Percentiles rank a stretch among this genome's conserved stretches.
phyloP scores from a whole-genome alignment of 2,888 invertebrate genomes.

The Latrodectus hesperus region DNA sequence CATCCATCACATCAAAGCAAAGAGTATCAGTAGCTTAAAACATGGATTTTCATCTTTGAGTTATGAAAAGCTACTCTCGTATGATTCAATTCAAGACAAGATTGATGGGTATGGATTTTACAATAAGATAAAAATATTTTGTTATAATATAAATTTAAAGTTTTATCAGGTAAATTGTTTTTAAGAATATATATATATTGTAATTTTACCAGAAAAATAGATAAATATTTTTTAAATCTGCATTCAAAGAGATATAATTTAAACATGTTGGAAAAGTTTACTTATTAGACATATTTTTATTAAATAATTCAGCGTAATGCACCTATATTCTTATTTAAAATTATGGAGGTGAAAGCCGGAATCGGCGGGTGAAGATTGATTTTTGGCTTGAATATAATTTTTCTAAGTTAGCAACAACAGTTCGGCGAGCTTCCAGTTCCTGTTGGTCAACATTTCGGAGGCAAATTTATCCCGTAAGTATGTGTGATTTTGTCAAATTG shows the following conservation, averaged over 20 bases:
- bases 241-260: too few relatives aligned
- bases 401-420: slow-evolving; percentile 46
- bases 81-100: neutral
- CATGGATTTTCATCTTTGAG: neutral
- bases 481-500: neutral
- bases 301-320: slow-evolving; percentile 4
- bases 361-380: slow-evolving; percentile 57
- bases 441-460: slow-evolving; percentile 49
- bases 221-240: too few relatives aligned
- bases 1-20: neutral
- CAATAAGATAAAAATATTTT: too few relatives aligned
- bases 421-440: slow-evolving; percentile 45
- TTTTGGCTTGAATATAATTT: slow-evolving; percentile 41
- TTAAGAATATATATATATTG: too few relatives aligned
- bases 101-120: slow-evolving; percentile 36
- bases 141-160: too few relatives aligned
- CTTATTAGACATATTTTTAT: neutral
- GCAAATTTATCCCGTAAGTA: slow-evolving; percentile 59
- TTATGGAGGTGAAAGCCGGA: slow-evolving; percentile 60
- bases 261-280: neutral
- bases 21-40: slow-evolving; percentile 3
- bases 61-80: slow-evolving; percentile 1
- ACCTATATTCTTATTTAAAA: slow-evolving; percentile 29
- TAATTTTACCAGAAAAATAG: too few relatives aligned
- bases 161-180: too few relatives aligned